Base-by-base conservation (phyloP, 2,113 vertebrate genomes). In the Burhinus oedicnemus region DNA sequence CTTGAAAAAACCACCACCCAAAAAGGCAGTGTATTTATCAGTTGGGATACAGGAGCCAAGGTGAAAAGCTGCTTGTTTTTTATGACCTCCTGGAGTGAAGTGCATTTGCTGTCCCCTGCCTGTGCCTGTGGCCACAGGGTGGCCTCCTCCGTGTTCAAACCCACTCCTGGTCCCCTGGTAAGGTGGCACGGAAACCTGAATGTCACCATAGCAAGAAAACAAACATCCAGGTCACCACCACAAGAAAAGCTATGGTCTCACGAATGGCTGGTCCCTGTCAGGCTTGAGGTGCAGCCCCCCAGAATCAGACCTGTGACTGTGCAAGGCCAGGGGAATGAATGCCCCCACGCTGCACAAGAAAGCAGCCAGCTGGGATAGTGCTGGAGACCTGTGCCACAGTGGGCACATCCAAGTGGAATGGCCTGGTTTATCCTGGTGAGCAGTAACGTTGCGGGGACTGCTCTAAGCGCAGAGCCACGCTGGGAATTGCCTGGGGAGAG, bases 251-350 rank as follows among this genome's bases (percentile, higher is more conserved):
- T 19, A 47, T 21, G 69, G 9, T 44, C 61, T 55, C 55, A 30
- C 11, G 22, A 54, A 10, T 7, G 38, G 60, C 60, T 36, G 9
- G 30, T 85, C 45, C 40, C n/a, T 5, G 8, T 17, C 86, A 49
- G n/a, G n/a, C 18, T 17, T 34, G 66, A 79, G 30, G 16, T 40
- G 38, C 66, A 84, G 60, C 18, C 34, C 34, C 11, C 5, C 0
- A 0, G 38, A 34, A 77, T 42, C 34, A 5, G 45, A 54, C 32
- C 54, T 54, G 5, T 1, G 11, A 26, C 23, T 1, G 0, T 11
- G 22, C 0, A 1, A 60, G 51, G 21, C 49, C 0, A 0, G 20
- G 25, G 60, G n/a, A 80, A 54, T 0, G 0, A 52, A 66, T 0
- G 1, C 8, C 13, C 21, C 12, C 13, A 4, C 0, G 2, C 32